Conservation (phyloP, 2,113 vertebrate genomes). For the Machaerirhynchus nigripectus region DNA sequence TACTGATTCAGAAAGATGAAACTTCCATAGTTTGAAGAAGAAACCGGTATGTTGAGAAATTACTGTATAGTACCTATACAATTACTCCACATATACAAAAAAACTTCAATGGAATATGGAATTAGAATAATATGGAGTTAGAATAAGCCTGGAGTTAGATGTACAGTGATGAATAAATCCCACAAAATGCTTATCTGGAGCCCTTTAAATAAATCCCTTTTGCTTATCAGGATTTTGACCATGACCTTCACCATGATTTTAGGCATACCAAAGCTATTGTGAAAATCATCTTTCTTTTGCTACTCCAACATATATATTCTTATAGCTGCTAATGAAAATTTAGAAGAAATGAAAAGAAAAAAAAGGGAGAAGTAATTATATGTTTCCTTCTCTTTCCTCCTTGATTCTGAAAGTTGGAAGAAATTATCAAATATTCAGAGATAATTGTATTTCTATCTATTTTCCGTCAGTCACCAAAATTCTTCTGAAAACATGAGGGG, state of each 20-base stretch:
- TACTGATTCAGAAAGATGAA: background rate
- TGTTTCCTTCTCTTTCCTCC: background rate
- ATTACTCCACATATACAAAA: background rate
- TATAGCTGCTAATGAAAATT: background rate
- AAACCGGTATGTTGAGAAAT: background rate
- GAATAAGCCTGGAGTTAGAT: background rate
- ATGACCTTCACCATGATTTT: background rate
- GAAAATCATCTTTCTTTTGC: background rate
- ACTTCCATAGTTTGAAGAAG: background rate
- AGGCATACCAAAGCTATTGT: background rate
- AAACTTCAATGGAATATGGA: background rate
- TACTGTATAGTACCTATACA: background rate
- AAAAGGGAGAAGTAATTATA: background rate
- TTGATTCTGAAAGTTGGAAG: background rate
- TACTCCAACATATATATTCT: background rate
- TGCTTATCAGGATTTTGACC: background rate
- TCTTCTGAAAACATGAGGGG: background rate
- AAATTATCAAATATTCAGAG: background rate
- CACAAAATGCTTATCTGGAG: background rate
- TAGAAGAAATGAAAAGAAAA: background rate
- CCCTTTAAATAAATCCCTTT: too few relatives aligned
- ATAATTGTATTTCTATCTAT: background rate
- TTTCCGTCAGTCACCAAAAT: background rate
- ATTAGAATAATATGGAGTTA: background rate
- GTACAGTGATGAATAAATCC: background rate